Evolutionary conservation across 2,113 vertebrate genomes (phyloP), one percentile per base, ranked within the genome.

Genomic region (Lipophrys pholis): DNA sequence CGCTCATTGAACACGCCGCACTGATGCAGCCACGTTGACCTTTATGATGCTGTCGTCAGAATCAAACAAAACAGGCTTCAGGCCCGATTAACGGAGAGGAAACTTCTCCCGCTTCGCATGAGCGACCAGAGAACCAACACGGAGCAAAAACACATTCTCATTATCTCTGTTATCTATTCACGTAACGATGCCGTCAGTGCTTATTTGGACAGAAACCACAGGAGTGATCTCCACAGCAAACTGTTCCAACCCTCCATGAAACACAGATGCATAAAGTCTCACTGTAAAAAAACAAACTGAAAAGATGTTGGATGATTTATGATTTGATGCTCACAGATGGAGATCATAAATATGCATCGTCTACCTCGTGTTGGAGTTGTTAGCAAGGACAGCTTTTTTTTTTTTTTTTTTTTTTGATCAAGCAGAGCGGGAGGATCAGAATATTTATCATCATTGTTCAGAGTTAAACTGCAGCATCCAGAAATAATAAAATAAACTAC

Each of bases 311-410:
- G 15, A 77, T 84, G 75, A 85, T 90, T 74, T 62, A 82, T 80
- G 59, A 76, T 76, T 82, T 80, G 49, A 66, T 60, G 52, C 60
- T 84, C 43, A 15, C 85, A 90, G 87, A 90, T 84, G 81, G 79
- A 79, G 78, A 70, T 81, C 70, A 89, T 92, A 81, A 86, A 92
- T 90, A 92, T 91, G 80, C 77, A 91, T 74, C 38, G 62, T 61
- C 45, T 50, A 66, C 57, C 68, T 84, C 46, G 55, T 80, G 62
- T 91, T 68, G 58, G 85, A 88, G 73, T 70, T 84, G 61, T 90
- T 69, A 61, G 63, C 78, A 48, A 81, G 75, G 68, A 68, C 62
- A 55, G 64, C 65, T 61, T 68, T 82, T 83, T 89, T 83, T 84
- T 30, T 30, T n/a, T n/a, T n/a, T 30, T 30, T 62, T 61, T 68